Base-by-base conservation (phyloP, 37 sponge, comb jelly and placozoan genomes). In the Haliclona indistincta region DNA sequence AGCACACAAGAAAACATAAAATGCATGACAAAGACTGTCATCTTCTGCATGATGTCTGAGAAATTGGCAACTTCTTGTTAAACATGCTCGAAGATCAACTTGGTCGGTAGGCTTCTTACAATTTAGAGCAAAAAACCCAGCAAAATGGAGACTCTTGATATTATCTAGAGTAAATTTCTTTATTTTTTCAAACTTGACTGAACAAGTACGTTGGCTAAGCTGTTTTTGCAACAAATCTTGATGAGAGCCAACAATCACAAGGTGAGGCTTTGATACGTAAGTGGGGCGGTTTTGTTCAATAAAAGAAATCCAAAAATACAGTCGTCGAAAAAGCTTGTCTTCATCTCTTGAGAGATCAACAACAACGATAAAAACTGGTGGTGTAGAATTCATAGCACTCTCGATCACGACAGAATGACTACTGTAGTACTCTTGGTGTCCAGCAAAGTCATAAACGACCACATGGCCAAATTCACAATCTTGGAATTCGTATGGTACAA, bases 401-500 rank as follows among this genome's bases (percentile, higher is more conserved):
- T 84, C 85, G 2, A 84, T 63, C 8, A 84, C 33, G 8, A 76
- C 78, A 32, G 65, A 63, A 63, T 84, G 85, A 56, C 78, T 77
- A 7, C 77, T 62, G 67, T 84, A 63, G 67, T 70, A 84, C 44
- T 84, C 78, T 36, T 68, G 19, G 7, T 84, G 85, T 0, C 85
- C 85, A 20, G 85, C 85, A 77, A 84, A 84, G 38, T 84, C 85
- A 70, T 51, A 84, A 4, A 84, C 34, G 34, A 84, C 38, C 1
- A 84, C 66, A 15, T 70, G 47, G 11, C 85, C 85, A 64, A 77
- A 77, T 2, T 84, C 73, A 40, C 78, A 77, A 26, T 42, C 6
- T 4, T 76, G 54, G n/a, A 64, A 68, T 38, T 75, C 63, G 19
- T 51, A 52, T 2, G 85, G 78, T 56, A 77, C 45, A 37, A 84